Percentiles rank a stretch among this genome's conserved stretches.
phyloP scores from a whole-genome alignment of 2,113 vertebrate species.

The Pedetes capensis region DNA sequence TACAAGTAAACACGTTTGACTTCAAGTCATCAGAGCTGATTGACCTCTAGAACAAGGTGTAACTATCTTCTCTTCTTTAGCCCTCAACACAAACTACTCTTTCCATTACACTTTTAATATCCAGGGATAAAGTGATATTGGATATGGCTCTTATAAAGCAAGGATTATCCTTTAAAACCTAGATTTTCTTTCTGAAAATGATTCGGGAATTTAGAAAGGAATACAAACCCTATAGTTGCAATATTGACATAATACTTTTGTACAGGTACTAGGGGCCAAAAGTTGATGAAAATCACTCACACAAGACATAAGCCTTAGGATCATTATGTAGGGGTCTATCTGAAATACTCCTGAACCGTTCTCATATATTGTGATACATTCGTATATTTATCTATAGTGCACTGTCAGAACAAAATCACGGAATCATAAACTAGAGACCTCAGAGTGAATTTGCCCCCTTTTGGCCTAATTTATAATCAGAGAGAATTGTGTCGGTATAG shows the following conservation, averaged over 20 bases:
- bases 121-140: constrained; percentile 8
- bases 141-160: constrained; percentile 16
- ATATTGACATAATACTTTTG: neutral
- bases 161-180: neutral
- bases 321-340: neutral
- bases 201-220: constrained; percentile 25
- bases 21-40: constrained; percentile 10
- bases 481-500: neutral
- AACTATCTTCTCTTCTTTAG: constrained; percentile 37
- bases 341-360: neutral
- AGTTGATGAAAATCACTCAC: neutral
- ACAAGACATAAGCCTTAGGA: neutral
- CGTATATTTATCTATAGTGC: neutral
- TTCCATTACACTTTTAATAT: constrained; percentile 52
- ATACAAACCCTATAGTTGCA: neutral
- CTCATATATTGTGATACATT: neutral
- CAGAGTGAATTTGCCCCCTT: neutral
- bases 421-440: neutral
- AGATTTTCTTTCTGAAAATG: constrained; percentile 39
- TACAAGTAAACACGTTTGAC: constrained; percentile 29
- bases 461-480: neutral
- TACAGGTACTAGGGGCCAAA: neutral
- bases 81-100: constrained; percentile 21
- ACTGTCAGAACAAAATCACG: neutral
- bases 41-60: constrained; percentile 49